These are phyloP conservation scores for Clarias fuscus DNA, from an alignment of 2,797 vertebrate genomes.

Conservation along the genomic window DNA sequence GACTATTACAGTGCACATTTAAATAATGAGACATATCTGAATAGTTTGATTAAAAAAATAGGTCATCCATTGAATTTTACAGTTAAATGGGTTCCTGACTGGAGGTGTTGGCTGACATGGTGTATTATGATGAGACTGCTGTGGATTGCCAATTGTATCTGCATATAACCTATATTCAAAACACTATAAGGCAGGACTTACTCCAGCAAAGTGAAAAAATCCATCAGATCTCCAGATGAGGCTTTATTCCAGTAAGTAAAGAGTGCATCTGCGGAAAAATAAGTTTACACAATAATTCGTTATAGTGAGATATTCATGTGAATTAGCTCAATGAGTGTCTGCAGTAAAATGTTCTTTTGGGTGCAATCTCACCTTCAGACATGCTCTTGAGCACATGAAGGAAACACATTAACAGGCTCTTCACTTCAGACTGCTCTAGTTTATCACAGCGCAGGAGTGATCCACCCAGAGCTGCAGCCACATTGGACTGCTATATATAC, in stretches of 20 bases:
- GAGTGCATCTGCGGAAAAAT: slow-evolving; percentile 81
- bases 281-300: background rate
- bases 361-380: slow-evolving; percentile 87
- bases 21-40: no score
- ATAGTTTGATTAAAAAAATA: background rate
- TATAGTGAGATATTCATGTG: background rate
- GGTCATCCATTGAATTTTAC: background rate
- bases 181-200: slow-evolving; percentile 70
- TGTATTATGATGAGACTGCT: background rate
- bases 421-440: slow-evolving; percentile 94
- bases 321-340: background rate
- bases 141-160: background rate
- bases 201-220: slow-evolving; percentile 97
- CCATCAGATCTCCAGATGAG: slow-evolving; percentile 90
- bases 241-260: slow-evolving; percentile 98
- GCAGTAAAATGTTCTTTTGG: no score
- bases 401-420: slow-evolving; percentile 96
- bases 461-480: slow-evolving; percentile 81
- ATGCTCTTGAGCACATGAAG: slow-evolving; percentile 96
- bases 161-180: background rate
- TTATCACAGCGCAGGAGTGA: slow-evolving; percentile 90
- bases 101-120: background rate
- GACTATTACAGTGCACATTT: background rate
- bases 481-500: slow-evolving; percentile 75
- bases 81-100: background rate